These are phyloP conservation scores for Leistus spinibarbis DNA, from an alignment of 2,888 invertebrate genomes.

Conservation along the genomic window DNA sequence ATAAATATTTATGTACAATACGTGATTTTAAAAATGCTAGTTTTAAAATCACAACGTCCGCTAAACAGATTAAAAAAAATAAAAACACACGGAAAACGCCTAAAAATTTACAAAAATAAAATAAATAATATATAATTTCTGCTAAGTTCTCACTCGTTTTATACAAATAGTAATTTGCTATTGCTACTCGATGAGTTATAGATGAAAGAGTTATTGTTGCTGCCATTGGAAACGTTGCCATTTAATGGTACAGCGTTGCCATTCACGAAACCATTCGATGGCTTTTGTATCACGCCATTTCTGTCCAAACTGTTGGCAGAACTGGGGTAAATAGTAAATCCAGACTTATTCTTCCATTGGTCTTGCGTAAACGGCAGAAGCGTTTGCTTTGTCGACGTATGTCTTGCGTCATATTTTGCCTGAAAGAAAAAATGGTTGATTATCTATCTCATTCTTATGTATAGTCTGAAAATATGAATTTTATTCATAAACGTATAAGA, in stretches of 20 bases:
- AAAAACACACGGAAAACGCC: too few species aligned
- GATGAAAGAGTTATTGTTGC: constrained; percentile 44
- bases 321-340: constrained; percentile 74
- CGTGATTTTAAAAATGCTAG: not conserved
- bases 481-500: not conserved
- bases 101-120: not conserved
- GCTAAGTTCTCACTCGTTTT: not conserved
- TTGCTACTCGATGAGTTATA: constrained; percentile 49
- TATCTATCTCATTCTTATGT: constrained; percentile 56
- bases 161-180: constrained; percentile 53
- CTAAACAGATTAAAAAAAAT: not conserved
- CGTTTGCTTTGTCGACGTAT: constrained; percentile 59
- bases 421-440: constrained; percentile 53
- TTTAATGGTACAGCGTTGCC: constrained; percentile 42
- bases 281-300: constrained; percentile 45
- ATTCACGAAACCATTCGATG: constrained; percentile 43
- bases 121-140: not conserved
- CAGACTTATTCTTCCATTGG: constrained; percentile 66
- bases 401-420: constrained; percentile 74
- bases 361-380: constrained; percentile 62
- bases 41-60: not conserved
- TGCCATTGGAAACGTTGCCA: constrained; percentile 43
- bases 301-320: constrained; percentile 31
- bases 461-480: constrained; percentile 44
- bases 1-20: not conserved